A percentile compares a stretch with the other conserved stretches of the same genome.
Conservation (phyloP, 2,113 vertebrate genomes). For the Mormoops blainvillei region DNA sequence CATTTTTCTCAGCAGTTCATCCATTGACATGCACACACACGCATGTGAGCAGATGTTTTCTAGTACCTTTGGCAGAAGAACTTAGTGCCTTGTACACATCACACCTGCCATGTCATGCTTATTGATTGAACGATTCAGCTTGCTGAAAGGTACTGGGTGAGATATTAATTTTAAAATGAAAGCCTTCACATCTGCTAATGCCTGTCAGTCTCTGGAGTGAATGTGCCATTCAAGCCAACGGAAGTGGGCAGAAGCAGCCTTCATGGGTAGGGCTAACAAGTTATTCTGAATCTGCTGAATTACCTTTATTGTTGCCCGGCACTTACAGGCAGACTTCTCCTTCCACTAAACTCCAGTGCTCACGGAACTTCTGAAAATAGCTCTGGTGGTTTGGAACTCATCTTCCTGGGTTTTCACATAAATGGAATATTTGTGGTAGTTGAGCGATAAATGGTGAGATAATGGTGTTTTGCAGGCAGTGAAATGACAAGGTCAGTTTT, state of each 20-base stretch:
- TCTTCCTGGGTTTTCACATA: constrained; percentile 74
- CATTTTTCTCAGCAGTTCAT: constrained; percentile 58
- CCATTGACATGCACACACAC: constrained; percentile 71
- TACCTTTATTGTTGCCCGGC: constrained; percentile 73
- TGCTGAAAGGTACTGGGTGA: constrained; percentile 72
- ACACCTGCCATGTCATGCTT: constrained; percentile 76
- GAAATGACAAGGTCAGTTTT: constrained; percentile 87
- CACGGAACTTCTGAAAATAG: constrained; percentile 76
- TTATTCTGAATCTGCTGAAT: constrained; percentile 78
- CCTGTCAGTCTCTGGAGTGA: constrained; percentile 71
- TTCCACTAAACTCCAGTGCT: constrained; percentile 73
- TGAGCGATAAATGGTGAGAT: constrained; percentile 80
- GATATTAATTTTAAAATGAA: constrained; percentile 76
- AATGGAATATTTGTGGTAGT: constrained; percentile 79
- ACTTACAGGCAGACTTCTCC: constrained; percentile 69
- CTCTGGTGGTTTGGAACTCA: constrained; percentile 64
- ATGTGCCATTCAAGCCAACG: constrained; percentile 67
- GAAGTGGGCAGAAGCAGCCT: constrained; percentile 67
- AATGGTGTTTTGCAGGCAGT: constrained; percentile 80
- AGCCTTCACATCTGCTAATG: constrained; percentile 70
- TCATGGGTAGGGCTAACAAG: constrained; percentile 61
- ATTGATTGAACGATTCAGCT: constrained; percentile 73
- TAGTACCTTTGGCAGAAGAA: constrained; percentile 75
- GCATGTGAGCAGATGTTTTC: constrained; percentile 76
- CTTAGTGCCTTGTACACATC: constrained; percentile 75